Evolutionary conservation across 2,113 vertebrate genomes (phyloP).

Genomic region (Ardeotis arabs): DNA sequence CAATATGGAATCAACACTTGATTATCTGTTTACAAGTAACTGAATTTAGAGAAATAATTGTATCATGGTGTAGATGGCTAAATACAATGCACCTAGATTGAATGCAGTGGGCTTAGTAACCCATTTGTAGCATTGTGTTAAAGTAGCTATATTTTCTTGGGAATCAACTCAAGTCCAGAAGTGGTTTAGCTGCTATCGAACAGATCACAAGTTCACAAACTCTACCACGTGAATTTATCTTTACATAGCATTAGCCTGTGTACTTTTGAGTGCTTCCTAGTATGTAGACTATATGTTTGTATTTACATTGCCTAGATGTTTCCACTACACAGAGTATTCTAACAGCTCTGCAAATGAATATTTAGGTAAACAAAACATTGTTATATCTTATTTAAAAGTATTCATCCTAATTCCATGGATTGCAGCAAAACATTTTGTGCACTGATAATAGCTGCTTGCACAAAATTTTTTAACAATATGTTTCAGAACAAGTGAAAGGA

Average conservation of each 20-base stretch:
- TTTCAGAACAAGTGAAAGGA: neutral
- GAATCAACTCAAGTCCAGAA: neutral
- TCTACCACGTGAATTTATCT: neutral
- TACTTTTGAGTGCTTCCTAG: neutral
- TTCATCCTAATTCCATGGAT: neutral
- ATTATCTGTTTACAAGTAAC: neutral
- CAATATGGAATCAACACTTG: neutral
- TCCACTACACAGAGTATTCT: neutral
- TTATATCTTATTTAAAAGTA: neutral
- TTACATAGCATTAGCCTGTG: neutral
- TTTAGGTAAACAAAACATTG: neutral
- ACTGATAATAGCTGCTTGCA: neutral
- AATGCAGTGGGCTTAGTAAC: neutral
- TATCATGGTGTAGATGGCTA: neutral
- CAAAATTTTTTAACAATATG: neutral
- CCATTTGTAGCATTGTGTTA: neutral
- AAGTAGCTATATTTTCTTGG: neutral
- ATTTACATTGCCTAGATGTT: neutral
- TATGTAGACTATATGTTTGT: neutral
- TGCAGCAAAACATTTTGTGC: neutral
- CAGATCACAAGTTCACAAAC: neutral
- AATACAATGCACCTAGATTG: neutral
- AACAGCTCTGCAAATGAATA: neutral
- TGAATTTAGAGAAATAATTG: neutral
- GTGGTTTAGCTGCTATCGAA: neutral